These are phyloP conservation scores for Panagrolaimus sp. DNA, from an alignment of 1,140 invertebrate species.

Conservation along the genomic window DNA sequence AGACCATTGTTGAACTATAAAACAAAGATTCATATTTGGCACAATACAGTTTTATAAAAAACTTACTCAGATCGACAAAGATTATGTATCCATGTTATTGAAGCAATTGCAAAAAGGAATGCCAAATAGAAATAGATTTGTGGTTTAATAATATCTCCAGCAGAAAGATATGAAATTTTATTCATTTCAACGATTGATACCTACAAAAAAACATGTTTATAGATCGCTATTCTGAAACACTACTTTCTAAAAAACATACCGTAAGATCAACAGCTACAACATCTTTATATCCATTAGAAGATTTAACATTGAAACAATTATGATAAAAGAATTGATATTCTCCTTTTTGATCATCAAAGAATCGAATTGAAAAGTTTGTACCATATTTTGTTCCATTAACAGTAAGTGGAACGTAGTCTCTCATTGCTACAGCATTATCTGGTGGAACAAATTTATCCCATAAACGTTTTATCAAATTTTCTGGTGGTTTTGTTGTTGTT, in stretches of 20 bases:
- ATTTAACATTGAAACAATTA: constrained; percentile 74
- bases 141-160: constrained; percentile 90
- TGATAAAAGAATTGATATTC: constrained; percentile 92
- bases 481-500: constrained; percentile 44
- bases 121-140: constrained; percentile 84
- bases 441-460: constrained; percentile 22
- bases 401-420: constrained; percentile 19
- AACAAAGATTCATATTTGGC: constrained; percentile 32
- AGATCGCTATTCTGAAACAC: too few species aligned
- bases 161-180: constrained; percentile 81
- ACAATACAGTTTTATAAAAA: constrained; percentile 14
- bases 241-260: too few species aligned
- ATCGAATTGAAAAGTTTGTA: constrained; percentile 73
- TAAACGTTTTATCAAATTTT: constrained; percentile 19
- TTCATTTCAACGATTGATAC: constrained; percentile 66
- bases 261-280: constrained; percentile 53
- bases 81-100: constrained; percentile 83
- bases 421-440: constrained; percentile 27
- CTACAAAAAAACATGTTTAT: too few species aligned
- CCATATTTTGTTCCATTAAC: constrained; percentile 17
- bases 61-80: constrained; percentile 74
- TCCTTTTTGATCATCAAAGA: constrained; percentile 76
- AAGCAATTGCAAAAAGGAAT: constrained; percentile 78
- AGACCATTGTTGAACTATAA: constrained; percentile 70
- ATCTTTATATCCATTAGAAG: constrained; percentile 55